Percentiles rank a stretch among this genome's conserved stretches.
Conservation (phyloP, 2,113 vertebrate genomes). For the Pterocles burchelli region DNA sequence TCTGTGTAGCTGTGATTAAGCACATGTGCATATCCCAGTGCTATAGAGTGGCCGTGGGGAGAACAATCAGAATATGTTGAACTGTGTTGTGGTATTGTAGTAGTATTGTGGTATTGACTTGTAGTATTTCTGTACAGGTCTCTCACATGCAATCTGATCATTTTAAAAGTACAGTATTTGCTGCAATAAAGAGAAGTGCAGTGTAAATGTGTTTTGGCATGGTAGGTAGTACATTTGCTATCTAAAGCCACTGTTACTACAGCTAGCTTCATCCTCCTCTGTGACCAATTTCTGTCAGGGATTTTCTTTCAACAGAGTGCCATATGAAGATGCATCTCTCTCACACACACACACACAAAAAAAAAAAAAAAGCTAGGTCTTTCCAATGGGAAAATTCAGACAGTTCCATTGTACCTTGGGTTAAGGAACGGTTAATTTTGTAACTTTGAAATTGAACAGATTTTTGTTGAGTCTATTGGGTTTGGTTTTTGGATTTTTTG, state of each 20-base stretch:
- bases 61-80: background rate
- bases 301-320: background rate
- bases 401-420: background rate
- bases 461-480: background rate
- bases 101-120: background rate
- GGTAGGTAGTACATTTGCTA: background rate
- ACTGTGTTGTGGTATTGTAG: background rate
- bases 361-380: background rate
- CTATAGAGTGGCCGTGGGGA: background rate
- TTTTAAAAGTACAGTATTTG: slow-evolving; percentile 51
- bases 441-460: background rate
- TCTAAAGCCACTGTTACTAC: background rate
- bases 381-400: background rate
- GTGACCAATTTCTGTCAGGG: background rate
- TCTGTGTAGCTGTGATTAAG: background rate
- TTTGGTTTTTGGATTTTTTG: background rate
- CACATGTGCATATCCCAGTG: background rate
- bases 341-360: no score
- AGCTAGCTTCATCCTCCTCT: background rate
- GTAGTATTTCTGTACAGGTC: slow-evolving; percentile 2
- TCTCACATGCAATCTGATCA: background rate
- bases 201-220: background rate
- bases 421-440: background rate
- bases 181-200: slow-evolving; percentile 36
- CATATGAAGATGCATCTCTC: background rate